Base-by-base conservation (phyloP, 2,797 vertebrate species). In the Epinephelus awoara region DNA sequence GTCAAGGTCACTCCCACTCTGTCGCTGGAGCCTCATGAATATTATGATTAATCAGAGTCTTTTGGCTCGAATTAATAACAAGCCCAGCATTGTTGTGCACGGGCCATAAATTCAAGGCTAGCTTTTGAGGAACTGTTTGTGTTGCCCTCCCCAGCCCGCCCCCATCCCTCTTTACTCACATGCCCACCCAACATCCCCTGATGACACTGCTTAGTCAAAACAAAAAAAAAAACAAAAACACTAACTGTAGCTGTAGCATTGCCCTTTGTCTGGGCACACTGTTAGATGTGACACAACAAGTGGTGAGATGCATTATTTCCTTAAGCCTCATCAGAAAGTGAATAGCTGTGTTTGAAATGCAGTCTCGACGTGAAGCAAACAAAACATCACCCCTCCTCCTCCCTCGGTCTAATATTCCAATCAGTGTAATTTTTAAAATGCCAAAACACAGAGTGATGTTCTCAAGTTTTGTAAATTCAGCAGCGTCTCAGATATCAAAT, bases 1-100 rank as follows among this genome's bases (percentile, higher is more conserved):
- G 92, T 93, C 94, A 95, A 95, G 94, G 94, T 95, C 94, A 92
- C 85, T 88, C 92, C 83, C 85, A 85, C 90, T 90, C 88, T 77
- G 85, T 88, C 21, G 67, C 89, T 67, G 63, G 51, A 83, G 79
- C 84, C 93, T 94, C 92, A 94, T 95, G 92, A 95, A 94, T 95
- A 94, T 94, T 90, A 90, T 92, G 88, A 95, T 95, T 93, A 92
- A 93, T 94, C 92, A 85, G 82, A 85, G 86, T 91, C 86, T 91
- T 94, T 90, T 92, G 88, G 83, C 88, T 94, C 34, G 49, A 88
- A 93, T 91, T 91, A 92, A 89, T 93, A 89, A 90, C 85, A 93
- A 89, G 87, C 72, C 77, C 68, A 52, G 67, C 79, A 88, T 88
- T 89, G 89, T 90, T 91, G 77, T 68, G 88, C 72, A 46, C 6